Percentiles rank a stretch among this genome's conserved stretches.
Evolutionary conservation across 2,888 invertebrate genomes (phyloP).

Genomic region (Polyommatus icarus): DNA sequence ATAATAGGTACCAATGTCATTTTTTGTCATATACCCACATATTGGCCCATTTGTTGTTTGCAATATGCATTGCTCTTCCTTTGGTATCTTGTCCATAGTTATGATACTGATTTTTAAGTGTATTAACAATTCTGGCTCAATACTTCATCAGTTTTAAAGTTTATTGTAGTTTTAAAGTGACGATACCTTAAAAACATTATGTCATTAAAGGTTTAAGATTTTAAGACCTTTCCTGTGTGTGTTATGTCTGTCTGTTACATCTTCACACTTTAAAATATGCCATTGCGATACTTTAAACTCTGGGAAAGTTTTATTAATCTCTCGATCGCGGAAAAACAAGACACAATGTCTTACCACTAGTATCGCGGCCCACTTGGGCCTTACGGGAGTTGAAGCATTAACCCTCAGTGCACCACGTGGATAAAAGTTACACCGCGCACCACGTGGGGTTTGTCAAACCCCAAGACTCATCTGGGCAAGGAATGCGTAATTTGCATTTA

Average conservation of each 20-base stretch:
- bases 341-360: no score
- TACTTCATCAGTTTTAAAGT: not conserved
- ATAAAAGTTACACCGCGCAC: no score
- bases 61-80: constrained; percentile 43
- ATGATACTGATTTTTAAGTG: not conserved
- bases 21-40: constrained; percentile 56
- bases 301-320: no score
- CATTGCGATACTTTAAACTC: no score
- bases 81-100: constrained; percentile 36
- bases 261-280: no score
- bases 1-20: constrained; percentile 52
- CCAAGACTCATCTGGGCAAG: no score
- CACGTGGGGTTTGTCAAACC: no score
- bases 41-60: constrained; percentile 60
- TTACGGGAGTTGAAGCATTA: no score
- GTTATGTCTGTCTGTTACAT: not conserved
- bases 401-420: no score
- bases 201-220: not conserved
- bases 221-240: not conserved
- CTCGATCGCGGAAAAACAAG: no score
- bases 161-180: not conserved
- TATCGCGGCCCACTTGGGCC: no score
- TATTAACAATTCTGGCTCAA: not conserved
- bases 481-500: no score
- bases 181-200: not conserved